Evolutionary conservation across 2,797 vertebrate species (phyloP), one percentile per base, ranked within the genome.

Genomic region (Pangasius sanitwongsei): DNA sequence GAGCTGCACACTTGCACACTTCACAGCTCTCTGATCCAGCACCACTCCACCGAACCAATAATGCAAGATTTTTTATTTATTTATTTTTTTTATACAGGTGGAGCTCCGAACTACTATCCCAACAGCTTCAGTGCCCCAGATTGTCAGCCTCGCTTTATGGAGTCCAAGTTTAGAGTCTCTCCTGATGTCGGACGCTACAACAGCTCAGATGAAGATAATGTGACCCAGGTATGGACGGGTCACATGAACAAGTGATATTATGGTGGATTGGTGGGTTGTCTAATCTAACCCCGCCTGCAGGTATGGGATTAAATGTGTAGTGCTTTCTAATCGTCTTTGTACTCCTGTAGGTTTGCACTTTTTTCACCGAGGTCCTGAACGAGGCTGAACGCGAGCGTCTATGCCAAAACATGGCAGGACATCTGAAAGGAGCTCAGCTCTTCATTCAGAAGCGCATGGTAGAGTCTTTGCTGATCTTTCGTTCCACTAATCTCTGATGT

Each of bases 371-470:
- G 28, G 97, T 99, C 44, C 94, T 99, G 93, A 98, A 95, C 0
- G 97, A 98, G 6, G 97, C 96, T 0, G 93, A 99, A 91, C 95
- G 97, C 2, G 94, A 95, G 87, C 96, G 97, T 65, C 95, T 99
- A 48, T 98, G 97, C 53, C 94, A 96, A 91, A 99, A 99, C 93
- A 91, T 99, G 31, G 98, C 98, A 0, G 93, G 95, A 0, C 93
- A 94, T 3, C 94, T 99, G 53, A 99, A 98, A 88, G 97, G 93
- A 16, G 97, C 98, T 0, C 98, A 99, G 23, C 92, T 96, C 18
- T 99, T 99, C 94, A 98, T 99, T 93, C 98, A 99, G 92, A 97
- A 97, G 90, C 97, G 97, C 93, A 96, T 95, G 93, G 98, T 99
- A 94, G 48, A 28, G 31, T 55, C 2, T n/a, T 31, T 9, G 1